phyloP scores from a whole-genome alignment of 2,888 invertebrate genomes.

The Zaprionus lineosus region DNA sequence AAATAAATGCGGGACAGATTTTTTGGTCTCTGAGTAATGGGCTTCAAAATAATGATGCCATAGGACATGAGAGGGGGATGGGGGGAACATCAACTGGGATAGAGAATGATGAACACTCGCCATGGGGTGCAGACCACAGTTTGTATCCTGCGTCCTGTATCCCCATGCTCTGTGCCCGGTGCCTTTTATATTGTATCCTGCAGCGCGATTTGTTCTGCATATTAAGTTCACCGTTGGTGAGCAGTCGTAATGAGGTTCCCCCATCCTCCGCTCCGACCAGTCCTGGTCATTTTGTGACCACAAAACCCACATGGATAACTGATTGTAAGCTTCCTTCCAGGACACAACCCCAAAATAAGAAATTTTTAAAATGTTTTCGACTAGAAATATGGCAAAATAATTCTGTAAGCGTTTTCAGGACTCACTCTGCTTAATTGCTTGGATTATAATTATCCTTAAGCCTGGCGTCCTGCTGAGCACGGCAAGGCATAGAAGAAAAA shows the following conservation, averaged over 20 bases:
- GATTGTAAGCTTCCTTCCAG: too few species aligned
- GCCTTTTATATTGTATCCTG: too few species aligned
- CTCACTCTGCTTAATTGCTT: too few species aligned
- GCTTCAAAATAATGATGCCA: conserved; percentile 42
- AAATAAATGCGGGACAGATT: conserved; percentile 44
- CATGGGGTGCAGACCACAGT: conserved; percentile 29
- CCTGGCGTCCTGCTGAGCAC: too few species aligned
- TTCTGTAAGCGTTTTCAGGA: too few species aligned
- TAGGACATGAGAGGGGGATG: not conserved
- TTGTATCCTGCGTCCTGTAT: conserved; percentile 38
- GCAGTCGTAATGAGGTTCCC: conserved; percentile 24
- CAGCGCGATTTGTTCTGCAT: conserved; percentile 64
- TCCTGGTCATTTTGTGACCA: conserved; percentile 36
- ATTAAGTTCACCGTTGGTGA: conserved; percentile 52
- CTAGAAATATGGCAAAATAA: too few species aligned
- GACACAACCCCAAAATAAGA: too few species aligned
- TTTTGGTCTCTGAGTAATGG: conserved; percentile 33
- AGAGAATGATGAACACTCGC: conserved; percentile 11
- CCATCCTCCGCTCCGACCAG: not conserved
- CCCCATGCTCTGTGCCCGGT: conserved; percentile 65
- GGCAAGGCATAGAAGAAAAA: too few species aligned
- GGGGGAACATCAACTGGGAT: too few species aligned
- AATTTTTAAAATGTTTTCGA: too few species aligned
- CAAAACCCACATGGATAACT: conserved; percentile 7
- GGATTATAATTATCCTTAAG: too few species aligned